phyloP scores from a whole-genome alignment of 2,888 invertebrate genomes.

The Amphimallon solstitiale region DNA sequence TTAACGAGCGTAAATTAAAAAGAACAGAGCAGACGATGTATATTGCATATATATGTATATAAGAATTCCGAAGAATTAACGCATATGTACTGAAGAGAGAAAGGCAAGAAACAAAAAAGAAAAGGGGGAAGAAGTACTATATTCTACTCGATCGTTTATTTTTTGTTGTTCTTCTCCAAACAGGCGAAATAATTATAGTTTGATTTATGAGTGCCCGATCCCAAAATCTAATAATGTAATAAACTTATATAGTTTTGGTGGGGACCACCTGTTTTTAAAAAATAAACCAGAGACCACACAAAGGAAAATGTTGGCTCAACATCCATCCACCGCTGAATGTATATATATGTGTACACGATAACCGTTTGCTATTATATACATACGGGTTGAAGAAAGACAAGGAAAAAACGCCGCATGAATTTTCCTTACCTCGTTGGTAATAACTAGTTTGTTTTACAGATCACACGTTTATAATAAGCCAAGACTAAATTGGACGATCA shows the following conservation, averaged over 20 bases:
- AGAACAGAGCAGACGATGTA: too few species aligned
- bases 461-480: conserved; percentile 26
- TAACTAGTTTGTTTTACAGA: conserved; percentile 28
- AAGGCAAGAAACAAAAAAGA: too few species aligned
- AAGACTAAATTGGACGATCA: conserved; percentile 26
- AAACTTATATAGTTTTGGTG: conserved; percentile 9
- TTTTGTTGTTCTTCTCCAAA: too few species aligned
- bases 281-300: conserved; percentile 7
- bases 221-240: conserved; percentile 27
- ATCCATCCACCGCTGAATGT: not conserved
- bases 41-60: too few species aligned
- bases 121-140: too few species aligned
- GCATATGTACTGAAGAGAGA: too few species aligned
- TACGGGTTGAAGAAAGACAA: too few species aligned
- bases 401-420: not conserved
- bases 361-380: too few species aligned
- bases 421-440: conserved; percentile 4
- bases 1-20: too few species aligned
- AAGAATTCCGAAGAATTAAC: too few species aligned
- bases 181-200: conserved; percentile 22
- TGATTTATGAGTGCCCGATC: conserved; percentile 16
- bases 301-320: not conserved
- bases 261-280: conserved; percentile 21
- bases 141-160: too few species aligned
- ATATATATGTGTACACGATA: not conserved